Conservation (phyloP, 2,888 invertebrate genomes). For the Megalurothrips usitatus region DNA sequence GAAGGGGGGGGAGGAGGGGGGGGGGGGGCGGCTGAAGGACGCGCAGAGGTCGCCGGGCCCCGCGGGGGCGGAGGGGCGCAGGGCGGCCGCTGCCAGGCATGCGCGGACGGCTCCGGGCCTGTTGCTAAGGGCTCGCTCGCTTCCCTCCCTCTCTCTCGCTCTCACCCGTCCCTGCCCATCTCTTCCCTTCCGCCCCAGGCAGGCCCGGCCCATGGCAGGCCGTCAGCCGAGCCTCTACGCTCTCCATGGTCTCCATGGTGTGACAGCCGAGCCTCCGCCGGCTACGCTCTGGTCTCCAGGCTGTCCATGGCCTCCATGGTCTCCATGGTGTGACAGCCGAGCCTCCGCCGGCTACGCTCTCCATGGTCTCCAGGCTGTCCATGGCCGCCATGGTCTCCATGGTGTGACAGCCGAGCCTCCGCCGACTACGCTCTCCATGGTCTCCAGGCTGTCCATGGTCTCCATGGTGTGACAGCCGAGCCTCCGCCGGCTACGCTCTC, state of each 20-base stretch:
- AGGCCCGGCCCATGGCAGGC: not conserved
- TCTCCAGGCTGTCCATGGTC: not conserved
- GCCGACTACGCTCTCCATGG: not conserved
- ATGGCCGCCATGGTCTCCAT: too few relatives aligned
- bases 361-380: not conserved
- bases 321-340: too few relatives aligned
- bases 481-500: not conserved
- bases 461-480: too few relatives aligned
- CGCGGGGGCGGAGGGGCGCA: not conserved
- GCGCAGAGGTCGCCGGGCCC: not conserved
- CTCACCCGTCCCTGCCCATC: not conserved
- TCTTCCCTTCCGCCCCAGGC: not conserved
- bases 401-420: too few relatives aligned
- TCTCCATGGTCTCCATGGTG: too few relatives aligned
- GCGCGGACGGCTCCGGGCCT: not conserved
- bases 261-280: not conserved
- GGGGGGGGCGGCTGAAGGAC: not conserved
- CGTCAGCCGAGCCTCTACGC: not conserved
- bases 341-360: not conserved
- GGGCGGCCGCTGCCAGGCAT: not conserved
- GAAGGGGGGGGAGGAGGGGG: not conserved
- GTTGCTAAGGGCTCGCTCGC: slow-evolving; percentile 16
- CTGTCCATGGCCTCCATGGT: too few relatives aligned
- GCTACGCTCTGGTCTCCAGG: too few relatives aligned
- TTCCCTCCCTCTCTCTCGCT: not conserved